Base-by-base conservation (phyloP, 2,797 vertebrate species). In the Silurus lanzhouensis region DNA sequence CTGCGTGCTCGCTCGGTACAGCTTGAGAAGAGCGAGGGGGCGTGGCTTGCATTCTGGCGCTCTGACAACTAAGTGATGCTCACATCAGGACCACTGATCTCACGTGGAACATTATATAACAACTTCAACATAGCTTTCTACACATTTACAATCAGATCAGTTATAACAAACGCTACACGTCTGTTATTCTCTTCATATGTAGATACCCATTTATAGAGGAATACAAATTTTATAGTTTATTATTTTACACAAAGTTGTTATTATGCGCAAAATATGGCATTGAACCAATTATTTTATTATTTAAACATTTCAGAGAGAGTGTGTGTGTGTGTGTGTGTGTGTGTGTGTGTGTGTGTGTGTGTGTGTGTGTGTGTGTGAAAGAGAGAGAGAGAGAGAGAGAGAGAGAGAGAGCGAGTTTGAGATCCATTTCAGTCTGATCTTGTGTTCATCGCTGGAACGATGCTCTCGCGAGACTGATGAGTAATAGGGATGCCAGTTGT, bases 11-110 rank as follows among this genome's bases (percentile, higher is more conserved):
- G 81, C 85, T 80, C 67, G 81, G 82, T 55, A 83, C 70, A n/a
- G 68, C 31, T 74, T 81, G 38, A 57, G 81, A 78, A 82, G 63
- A 84, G 78, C 82, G 71, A 77, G 87, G 84, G 88, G 89, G 89
- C 80, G 88, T 76, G 83, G 88, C 76, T 10, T 85, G 46, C 10
- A 68, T 31, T 55, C 64, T 52, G 82, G 63, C 61, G 57, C 74
- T 48, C 22, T 68, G 57, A 44, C 81, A 80, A 64, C 57, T n/a
- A 70, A 76, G 82, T 84, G 72, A 67, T 77, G 58, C 86, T 88
- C 48, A 63, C 87, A 86, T 90, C 86, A 90, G 86, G 80, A 90
- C 87, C 89, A 85, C 77, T 66, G 31, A 71, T 61, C 19, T 67
- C 68, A 31, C 75, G 25, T 8, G 15, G 17, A 27, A 57, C 8